Evolutionary conservation across 2,888 invertebrate genomes (phyloP), one percentile per base, ranked within the genome.

Genomic region (Dyspetes luteomarginatus): DNA sequence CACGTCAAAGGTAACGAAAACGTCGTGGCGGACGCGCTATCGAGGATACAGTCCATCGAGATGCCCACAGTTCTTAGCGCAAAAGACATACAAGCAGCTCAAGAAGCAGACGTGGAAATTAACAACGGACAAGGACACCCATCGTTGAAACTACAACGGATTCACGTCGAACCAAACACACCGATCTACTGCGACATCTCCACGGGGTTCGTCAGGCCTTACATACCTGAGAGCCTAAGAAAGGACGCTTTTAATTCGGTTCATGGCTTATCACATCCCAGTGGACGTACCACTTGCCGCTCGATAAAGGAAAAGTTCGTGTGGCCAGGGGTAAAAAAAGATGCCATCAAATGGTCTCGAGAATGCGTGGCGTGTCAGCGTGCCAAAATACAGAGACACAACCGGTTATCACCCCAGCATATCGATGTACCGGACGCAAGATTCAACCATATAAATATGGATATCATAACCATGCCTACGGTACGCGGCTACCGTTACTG

Each of bases 321-420:
- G 1, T 89, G 88, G 87, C 87, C 87, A 1, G 45, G 3, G 4
- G 15, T 45, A 5, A 17, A 4, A n/a, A 45, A 0, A 17, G 15
- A 45, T 15, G 15, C 15, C 19, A 1, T 86, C 88, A 68, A 79
- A 81, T 90, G 89, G 87, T 79, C 86, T 0, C 78, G 83, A 26
- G 64, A 82, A 3, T 91, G 90, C 76, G 17, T 85, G 1, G 45
- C 78, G 0, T 91, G 89, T 75, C 91, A 91, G 75, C 74, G 80
- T 22, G 65, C 85, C 4, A 91, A 91, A 76, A 71, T 90, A 3
- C 55, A 80, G 1, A 80, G 88, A 4, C 90, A 89, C 82, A 86
- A 83, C 24, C 48, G 45, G 19, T 3, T 45, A 15, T 3, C 28
- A 4, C 60, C 72, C 7, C 5, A 60, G 0, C 45, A 45, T 17